Evolutionary conservation across 2,888 invertebrate genomes (phyloP).

Genomic region (Agrotis ipsilon): DNA sequence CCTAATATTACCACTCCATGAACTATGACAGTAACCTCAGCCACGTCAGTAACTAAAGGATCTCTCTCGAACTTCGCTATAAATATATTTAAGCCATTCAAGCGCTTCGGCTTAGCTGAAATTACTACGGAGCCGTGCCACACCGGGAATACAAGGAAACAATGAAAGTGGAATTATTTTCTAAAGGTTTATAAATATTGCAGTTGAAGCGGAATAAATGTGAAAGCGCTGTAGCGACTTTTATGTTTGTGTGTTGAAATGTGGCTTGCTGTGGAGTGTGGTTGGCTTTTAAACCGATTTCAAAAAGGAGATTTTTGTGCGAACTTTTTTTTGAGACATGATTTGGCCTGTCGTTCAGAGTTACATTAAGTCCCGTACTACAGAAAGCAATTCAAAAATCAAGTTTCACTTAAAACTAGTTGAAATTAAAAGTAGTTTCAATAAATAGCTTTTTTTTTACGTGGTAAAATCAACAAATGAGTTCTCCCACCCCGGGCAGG

Average conservation of each 20-base stretch:
- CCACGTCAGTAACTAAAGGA: slow-evolving; percentile 62
- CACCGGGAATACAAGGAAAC: slow-evolving; percentile 46
- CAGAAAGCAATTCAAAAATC: too few species aligned
- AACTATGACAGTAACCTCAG: slow-evolving; percentile 55
- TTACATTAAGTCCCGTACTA: too few species aligned
- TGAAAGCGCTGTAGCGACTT: slow-evolving; percentile 4
- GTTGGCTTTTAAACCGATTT: background rate
- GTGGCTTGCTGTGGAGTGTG: background rate
- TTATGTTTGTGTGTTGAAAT: slow-evolving; percentile 14
- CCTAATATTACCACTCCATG: slow-evolving; percentile 43
- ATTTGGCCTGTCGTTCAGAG: too few species aligned
- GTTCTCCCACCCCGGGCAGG: too few species aligned
- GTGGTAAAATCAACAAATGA: too few species aligned
- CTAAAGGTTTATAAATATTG: slow-evolving; percentile 37
- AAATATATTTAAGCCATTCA: slow-evolving; percentile 71
- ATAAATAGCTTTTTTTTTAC: too few species aligned
- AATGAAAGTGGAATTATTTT: slow-evolving; percentile 51
- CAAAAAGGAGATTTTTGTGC: too few species aligned
- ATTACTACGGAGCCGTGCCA: slow-evolving; percentile 56
- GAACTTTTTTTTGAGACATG: too few species aligned
- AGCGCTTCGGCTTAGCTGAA: slow-evolving; percentile 67
- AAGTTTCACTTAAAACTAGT: too few species aligned
- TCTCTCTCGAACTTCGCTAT: slow-evolving; percentile 61
- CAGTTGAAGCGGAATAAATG: slow-evolving; percentile 26
- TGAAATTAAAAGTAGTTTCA: too few species aligned